Evolutionary conservation across 1,140 invertebrate genomes (phyloP).

Genomic region (Calosoma granatense): DNA sequence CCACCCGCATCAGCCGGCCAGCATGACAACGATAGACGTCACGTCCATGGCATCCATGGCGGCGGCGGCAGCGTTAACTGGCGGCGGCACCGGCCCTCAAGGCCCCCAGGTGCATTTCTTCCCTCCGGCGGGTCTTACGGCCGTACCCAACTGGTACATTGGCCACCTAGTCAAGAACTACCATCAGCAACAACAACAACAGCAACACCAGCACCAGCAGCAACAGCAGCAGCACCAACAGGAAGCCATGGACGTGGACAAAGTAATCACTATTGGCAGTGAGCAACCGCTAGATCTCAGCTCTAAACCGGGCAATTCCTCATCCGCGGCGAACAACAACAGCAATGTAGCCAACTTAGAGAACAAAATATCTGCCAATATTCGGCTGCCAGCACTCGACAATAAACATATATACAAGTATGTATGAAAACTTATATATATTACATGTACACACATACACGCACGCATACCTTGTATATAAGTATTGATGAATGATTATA

Average conservation of each 20-base stretch:
- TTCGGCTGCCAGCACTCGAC: constrained; percentile 43
- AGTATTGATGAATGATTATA: too few species aligned
- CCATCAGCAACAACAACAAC: constrained; percentile 17
- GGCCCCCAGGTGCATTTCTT: constrained; percentile 28
- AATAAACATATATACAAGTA: constrained; percentile 59
- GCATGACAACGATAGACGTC: constrained; percentile 38
- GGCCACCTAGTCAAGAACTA: constrained; percentile 26
- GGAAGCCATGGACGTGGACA: constrained; percentile 26
- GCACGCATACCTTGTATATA: too few species aligned
- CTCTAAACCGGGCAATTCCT: constrained; percentile 41
- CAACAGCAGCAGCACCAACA: constrained; percentile 16
- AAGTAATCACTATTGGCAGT: constrained; percentile 38
- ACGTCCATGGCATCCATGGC: constrained; percentile 52
- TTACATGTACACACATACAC: constrained; percentile 5
- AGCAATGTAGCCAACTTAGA: constrained; percentile 14
- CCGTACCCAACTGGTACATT: constrained; percentile 23
- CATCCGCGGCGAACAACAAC: constrained; percentile 13
- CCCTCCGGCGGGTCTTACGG: constrained; percentile 19
- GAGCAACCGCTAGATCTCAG: constrained; percentile 73
- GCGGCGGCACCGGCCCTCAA: constrained; percentile 33
- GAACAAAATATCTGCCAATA: constrained; percentile 14
- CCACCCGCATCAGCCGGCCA: constrained; percentile 12
- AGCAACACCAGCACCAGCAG: constrained; percentile 13
- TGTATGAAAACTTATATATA: too few species aligned
- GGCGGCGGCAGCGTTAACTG: constrained; percentile 47